These are phyloP conservation scores for Tonatia bakeri DNA, from an alignment of 2,113 vertebrate species.

Conservation along the genomic window DNA sequence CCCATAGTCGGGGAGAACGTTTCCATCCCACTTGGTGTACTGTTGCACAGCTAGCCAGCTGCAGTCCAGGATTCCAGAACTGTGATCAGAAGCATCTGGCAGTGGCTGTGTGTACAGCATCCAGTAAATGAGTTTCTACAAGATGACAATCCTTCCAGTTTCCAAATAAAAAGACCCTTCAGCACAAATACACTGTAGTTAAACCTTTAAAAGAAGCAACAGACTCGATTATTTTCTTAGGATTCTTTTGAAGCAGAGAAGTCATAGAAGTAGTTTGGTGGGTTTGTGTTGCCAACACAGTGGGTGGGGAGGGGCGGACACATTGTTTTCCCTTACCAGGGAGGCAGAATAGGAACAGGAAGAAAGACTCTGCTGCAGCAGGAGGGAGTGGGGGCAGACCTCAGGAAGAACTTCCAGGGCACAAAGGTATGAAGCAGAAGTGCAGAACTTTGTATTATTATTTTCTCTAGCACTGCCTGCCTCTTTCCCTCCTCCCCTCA, in stretches of 20 bases:
- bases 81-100: background rate
- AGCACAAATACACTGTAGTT: background rate
- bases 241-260: background rate
- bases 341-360: background rate
- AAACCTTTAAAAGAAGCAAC: conserved; percentile 39
- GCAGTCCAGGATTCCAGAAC: background rate
- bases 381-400: background rate
- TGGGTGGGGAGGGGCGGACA: background rate
- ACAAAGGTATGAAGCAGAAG: background rate
- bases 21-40: conserved; percentile 53
- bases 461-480: background rate
- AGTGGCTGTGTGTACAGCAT: background rate
- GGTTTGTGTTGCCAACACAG: background rate
- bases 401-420: conserved; percentile 28
- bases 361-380: background rate
- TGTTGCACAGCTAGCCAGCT: conserved; percentile 56
- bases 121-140: background rate
- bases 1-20: conserved; percentile 6
- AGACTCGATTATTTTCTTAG: background rate
- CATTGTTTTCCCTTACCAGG: background rate
- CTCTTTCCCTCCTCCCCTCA: background rate
- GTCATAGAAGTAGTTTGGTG: background rate
- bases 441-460: background rate
- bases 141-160: background rate
- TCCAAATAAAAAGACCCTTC: conserved; percentile 36